These are phyloP conservation scores for Lacerta bilineata DNA, from an alignment of 2,797 vertebrate species.

Conservation along the genomic window DNA sequence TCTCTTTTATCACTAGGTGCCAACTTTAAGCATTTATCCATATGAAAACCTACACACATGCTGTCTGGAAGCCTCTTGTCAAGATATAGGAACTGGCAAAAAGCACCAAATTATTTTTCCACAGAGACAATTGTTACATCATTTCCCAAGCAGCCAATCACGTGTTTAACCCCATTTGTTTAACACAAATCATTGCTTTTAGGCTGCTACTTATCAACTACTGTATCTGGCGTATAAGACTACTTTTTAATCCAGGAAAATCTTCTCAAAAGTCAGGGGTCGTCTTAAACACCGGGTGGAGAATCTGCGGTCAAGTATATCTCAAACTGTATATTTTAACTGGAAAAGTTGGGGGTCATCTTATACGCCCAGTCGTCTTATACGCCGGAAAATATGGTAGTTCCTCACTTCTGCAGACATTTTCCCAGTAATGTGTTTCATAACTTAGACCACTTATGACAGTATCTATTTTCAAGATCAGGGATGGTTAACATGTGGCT, in stretches of 20 bases:
- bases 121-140: constrained; percentile 68
- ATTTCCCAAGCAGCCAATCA: constrained; percentile 71
- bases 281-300: no score
- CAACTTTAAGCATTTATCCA: constrained; percentile 36
- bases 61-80: constrained; percentile 62
- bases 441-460: constrained; percentile 44
- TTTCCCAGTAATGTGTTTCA: constrained; percentile 60
- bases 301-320: no score
- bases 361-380: no score
- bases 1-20: constrained; percentile 43
- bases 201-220: constrained; percentile 63
- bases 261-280: no score
- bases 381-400: no score
- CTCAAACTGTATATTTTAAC: no score
- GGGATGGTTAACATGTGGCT: neutral
- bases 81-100: constrained; percentile 64
- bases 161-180: constrained; percentile 68
- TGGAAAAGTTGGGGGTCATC: no score
- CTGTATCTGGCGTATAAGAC: neutral
- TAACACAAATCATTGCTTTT: constrained; percentile 73
- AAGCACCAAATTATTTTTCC: constrained; percentile 65
- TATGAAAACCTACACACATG: constrained; percentile 43
- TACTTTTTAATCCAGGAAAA: no score
- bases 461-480: neutral
- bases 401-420: constrained; percentile 66